Evolutionary conservation across 2,113 vertebrate genomes (phyloP).

Genomic region (Lethenteron camtschaticum): DNA sequence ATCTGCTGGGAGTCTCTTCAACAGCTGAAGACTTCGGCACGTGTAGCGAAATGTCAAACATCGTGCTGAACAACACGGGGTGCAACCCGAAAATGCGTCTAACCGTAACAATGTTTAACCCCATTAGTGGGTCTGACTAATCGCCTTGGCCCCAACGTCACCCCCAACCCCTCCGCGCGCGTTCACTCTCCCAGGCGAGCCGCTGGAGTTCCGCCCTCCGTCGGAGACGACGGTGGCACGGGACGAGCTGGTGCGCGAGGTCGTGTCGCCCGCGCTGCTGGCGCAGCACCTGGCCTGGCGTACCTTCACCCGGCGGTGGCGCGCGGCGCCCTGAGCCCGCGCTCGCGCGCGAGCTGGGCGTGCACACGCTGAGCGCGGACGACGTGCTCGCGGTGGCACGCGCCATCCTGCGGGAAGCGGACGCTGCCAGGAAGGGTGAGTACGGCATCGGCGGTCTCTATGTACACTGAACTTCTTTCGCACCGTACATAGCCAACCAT

Average conservation of each 20-base stretch:
- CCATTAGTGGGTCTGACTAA: too few species aligned
- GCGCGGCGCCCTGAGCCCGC: slow-evolving; percentile 19
- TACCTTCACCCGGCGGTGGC: slow-evolving; percentile 27
- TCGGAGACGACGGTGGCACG: slow-evolving; percentile 32
- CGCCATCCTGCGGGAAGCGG: slow-evolving; percentile 26
- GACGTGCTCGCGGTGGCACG: slow-evolving; percentile 31
- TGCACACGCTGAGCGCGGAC: slow-evolving; percentile 20
- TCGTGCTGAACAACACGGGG: too few species aligned
- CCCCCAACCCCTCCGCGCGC: too few species aligned
- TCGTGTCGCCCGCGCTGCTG: slow-evolving; percentile 25
- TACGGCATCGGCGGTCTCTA: neutral
- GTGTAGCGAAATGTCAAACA: too few species aligned
- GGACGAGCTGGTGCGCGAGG: slow-evolving; percentile 27
- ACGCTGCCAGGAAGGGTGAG: neutral
- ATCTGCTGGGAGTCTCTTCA: too few species aligned
- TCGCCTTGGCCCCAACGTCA: too few species aligned
- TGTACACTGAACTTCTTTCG: too few species aligned
- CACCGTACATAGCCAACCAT: too few species aligned
- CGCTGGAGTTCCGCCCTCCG: slow-evolving; percentile 25
- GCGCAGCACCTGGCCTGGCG: slow-evolving; percentile 26
- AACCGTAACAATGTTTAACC: too few species aligned
- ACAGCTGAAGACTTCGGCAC: too few species aligned
- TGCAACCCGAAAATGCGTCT: too few species aligned
- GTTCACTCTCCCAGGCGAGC: slow-evolving; percentile 18
- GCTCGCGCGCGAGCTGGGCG: slow-evolving; percentile 27